Evolutionary conservation across 2,113 vertebrate genomes (phyloP), one percentile per base, ranked within the genome.

Genomic region (Coptodon rendalli): DNA sequence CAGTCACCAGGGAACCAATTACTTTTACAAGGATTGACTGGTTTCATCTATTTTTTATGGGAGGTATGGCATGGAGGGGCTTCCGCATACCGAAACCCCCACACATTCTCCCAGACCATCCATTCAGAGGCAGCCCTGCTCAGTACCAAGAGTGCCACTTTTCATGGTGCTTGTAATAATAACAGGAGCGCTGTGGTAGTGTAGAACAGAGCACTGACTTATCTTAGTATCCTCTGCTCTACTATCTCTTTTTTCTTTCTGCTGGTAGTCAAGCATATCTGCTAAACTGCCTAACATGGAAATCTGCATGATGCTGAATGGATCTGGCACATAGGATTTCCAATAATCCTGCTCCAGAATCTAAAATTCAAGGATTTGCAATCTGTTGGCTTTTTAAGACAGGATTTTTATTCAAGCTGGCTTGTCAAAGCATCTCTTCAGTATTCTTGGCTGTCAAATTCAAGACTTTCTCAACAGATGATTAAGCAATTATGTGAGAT

Each of bases 1-100:
- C 85, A 66, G 83, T 84, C 96, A 93, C 91, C 50, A 87, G 94
- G 94, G 94, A 96, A 82, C 92, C 92, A 96, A 96, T 96, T 95
- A 96, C 93, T 86, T 93, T 91, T 86, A 78, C 86, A 88, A 71
- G 92, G 87, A 93, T 93, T 81, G 78, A 45, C 63, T 89, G 87
- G 80, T 93, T 94, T 94, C 91, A 95, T 96, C 87, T 83, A 94
- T 92, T 91, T 96, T 95, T 95, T 87, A 94, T 92, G 82, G 80
- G 85, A 88, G 91, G 87, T 92, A 52, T 34, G 73, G 89, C 81
- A 81, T 57, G 48, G 50, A 76, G 76, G 82, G 83, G 83, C 59
- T 59, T 66, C 76, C n/a, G 48, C 27, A 40, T 82, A 36, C 84
- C 80, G 34, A 81, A 80, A 16, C 53, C 43, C 54, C 52, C n/a